A percentile compares a stretch with the other conserved stretches of the same genome.
phyloP scores from a whole-genome alignment of 1,140 invertebrate species.

The Pectinophora gossypiella region DNA sequence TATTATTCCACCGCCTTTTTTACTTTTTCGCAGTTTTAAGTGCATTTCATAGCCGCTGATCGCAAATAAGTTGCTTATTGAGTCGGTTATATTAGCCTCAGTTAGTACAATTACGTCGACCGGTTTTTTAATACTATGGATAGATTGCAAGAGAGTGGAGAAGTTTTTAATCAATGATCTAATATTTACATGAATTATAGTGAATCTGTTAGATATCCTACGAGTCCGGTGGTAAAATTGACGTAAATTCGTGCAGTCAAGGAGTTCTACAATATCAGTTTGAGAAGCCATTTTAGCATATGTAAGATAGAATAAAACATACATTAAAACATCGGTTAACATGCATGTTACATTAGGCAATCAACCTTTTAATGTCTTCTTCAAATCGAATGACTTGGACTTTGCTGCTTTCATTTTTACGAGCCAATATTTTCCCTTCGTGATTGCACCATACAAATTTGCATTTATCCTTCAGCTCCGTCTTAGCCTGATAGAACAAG shows the following conservation, averaged over 20 bases:
- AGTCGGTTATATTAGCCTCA: neutral
- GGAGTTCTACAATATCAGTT: neutral
- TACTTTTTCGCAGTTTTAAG: neutral
- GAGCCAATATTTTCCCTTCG: neutral
- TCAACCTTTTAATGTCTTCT: conserved; percentile 1
- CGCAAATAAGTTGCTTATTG: neutral
- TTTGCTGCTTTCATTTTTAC: neutral
- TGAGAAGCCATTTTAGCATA: neutral
- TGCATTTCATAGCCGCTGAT: conserved; percentile 1
- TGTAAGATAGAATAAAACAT: neutral
- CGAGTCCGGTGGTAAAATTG: neutral
- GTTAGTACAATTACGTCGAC: conserved; percentile 3
- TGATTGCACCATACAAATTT: conserved; percentile 15
- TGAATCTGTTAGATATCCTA: neutral
- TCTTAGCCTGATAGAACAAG: conserved; percentile 7
- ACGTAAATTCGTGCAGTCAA: conserved; percentile 6
- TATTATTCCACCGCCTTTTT: conserved; percentile 5
- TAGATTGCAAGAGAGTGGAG: neutral
- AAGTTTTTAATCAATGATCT: neutral
- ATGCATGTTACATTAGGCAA: neutral
- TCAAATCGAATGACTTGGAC: neutral
- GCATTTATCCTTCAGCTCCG: conserved; percentile 6
- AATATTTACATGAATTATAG: neutral
- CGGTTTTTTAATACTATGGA: neutral
- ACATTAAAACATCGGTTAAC: neutral